Evolutionary conservation across 1,140 invertebrate species (phyloP).

Genomic region (Temnothorax curvispinosus): DNA sequence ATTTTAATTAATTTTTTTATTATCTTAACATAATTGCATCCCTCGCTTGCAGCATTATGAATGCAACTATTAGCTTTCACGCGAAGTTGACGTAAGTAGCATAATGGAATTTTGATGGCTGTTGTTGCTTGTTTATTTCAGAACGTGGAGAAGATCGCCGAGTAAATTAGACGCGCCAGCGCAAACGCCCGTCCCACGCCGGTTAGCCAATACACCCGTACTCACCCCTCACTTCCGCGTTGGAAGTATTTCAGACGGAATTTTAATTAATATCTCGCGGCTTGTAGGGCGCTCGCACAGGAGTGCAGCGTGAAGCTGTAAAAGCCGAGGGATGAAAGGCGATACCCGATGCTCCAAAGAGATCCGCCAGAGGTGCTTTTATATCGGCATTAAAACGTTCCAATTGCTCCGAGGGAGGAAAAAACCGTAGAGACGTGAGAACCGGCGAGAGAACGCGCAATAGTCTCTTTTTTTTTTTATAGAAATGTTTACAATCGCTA

Average conservation of each 20-base stretch:
- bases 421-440: slow-evolving; percentile 9
- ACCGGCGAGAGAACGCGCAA: not conserved
- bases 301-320: slow-evolving; percentile 29
- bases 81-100: not conserved
- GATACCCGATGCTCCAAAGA: slow-evolving; percentile 45
- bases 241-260: slow-evolving; percentile 75
- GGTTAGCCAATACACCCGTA: slow-evolving; percentile 52
- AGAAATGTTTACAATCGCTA: slow-evolving; percentile 22
- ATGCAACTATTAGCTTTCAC: not conserved
- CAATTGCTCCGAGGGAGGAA: slow-evolving; percentile 18
- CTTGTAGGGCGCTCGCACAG: slow-evolving; percentile 36
- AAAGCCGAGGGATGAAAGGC: slow-evolving; percentile 55
- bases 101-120: slow-evolving; percentile 34
- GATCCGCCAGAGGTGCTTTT: slow-evolving; percentile 16
- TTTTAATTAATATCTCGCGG: slow-evolving; percentile 80
- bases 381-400: slow-evolving; percentile 44
- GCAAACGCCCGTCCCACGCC: slow-evolving; percentile 1
- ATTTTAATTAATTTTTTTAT: not conserved
- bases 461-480: not conserved
- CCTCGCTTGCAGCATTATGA: not conserved
- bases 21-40: not conserved
- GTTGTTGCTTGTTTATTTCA: slow-evolving; percentile 21
- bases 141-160: slow-evolving; percentile 24
- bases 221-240: not conserved
- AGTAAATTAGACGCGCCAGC: slow-evolving; percentile 49